Base-by-base conservation (phyloP, 2,113 vertebrate genomes). In the Nycticebus coucang region DNA sequence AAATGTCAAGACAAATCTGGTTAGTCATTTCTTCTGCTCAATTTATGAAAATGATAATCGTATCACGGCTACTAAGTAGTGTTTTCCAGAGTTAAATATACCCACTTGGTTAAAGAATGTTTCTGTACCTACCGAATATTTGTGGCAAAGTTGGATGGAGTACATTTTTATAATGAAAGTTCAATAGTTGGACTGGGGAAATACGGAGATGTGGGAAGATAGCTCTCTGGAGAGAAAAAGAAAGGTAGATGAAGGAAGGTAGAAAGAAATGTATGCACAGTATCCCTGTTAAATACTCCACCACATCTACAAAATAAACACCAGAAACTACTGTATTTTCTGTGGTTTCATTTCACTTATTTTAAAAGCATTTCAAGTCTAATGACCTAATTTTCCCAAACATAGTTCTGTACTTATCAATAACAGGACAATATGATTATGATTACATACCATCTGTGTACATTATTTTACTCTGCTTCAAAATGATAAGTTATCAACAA, bases 161-260 rank as follows among this genome's bases (percentile, higher is more conserved):
- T 80, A 8, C 2, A 84, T 75, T 81, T 94, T 93, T 68, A 88
- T 53, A 95, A 95, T 77, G 66, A 66, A 89, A 68, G 5, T 62
- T 86, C 86, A 64, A 55, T 85, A 17, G 78, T 64, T n/a, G 14
- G 9, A 2, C 7, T 84, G 22, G 50, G 30, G 45, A 83, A 79
- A 93, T 35, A 26, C 62, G 24, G 1, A 62, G 11, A 2, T 68
- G 6, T 35, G 19, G 9, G 6, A 82, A 78, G 7, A 1, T 33
- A 69, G 2, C n/a, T 14, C 2, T 77, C 37, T 7, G 3, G 21
- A 80, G 53, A 79, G 72, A 78, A 77, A 89, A 93, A 55, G 2
- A 50, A 30, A 22, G 28, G 3, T 71, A 9, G 1, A 33, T 55
- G 4, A 35, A 72, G 33, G 77, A 72, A 78, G 15, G 64, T 74